These are phyloP conservation scores for Micropoecilia bifurca DNA, from an alignment of 2,797 vertebrate species.

Conservation along the genomic window DNA sequence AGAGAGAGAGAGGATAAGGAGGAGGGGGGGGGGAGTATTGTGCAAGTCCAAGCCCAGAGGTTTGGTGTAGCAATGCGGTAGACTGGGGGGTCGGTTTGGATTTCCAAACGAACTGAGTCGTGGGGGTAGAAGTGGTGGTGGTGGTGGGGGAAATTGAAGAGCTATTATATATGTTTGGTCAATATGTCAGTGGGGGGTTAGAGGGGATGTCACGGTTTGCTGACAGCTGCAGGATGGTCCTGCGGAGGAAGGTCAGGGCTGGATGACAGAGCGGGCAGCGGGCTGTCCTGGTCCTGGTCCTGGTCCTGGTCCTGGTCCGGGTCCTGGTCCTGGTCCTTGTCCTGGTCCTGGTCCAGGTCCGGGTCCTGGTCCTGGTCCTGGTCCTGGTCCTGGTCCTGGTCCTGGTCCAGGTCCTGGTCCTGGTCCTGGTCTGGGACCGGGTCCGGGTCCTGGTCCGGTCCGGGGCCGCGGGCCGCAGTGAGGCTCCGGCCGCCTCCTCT, in stretches of 20 bases:
- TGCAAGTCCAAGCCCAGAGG: conserved; percentile 18
- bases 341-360: no score
- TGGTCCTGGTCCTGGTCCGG: no score
- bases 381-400: no score
- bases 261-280: conserved; percentile 28
- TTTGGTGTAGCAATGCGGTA: conserved; percentile 70
- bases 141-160: conserved; percentile 46
- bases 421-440: no score
- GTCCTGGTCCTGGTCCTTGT: no score
- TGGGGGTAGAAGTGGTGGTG: background rate
- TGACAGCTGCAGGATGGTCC: conserved; percentile 66
- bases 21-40: conserved; percentile 3
- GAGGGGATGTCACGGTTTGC: conserved; percentile 59
- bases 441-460: no score
- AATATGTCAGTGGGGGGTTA: conserved; percentile 57
- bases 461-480: conserved; percentile 28
- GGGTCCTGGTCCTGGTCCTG: no score
- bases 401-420: no score
- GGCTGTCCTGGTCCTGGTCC: no score
- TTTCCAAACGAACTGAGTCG: conserved; percentile 50
- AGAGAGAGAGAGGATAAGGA: background rate
- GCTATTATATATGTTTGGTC: conserved; percentile 72
- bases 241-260: conserved; percentile 67
- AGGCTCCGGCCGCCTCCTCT: conserved; percentile 33
- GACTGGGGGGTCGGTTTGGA: conserved; percentile 36